Conservation (phyloP, 2,888 invertebrate genomes). For the Vandiemenella viatica region DNA sequence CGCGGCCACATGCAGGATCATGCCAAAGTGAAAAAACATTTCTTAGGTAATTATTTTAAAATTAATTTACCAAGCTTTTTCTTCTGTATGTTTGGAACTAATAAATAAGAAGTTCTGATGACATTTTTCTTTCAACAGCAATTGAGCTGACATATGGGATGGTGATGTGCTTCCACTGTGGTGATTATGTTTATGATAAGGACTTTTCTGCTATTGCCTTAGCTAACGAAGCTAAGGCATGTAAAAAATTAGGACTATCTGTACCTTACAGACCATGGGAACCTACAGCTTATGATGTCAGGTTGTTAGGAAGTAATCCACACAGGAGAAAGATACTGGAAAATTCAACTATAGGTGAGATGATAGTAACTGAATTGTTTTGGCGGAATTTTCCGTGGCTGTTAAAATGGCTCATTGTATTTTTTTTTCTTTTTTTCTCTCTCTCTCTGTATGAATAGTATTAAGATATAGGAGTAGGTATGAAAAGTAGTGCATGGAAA, state of each 20-base stretch:
- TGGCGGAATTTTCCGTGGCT: not conserved
- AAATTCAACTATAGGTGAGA: constrained; percentile 57
- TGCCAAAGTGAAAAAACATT: constrained; percentile 64
- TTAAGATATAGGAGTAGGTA: no score
- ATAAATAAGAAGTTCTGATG: not conserved
- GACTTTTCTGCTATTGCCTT: constrained; percentile 38
- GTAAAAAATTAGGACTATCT: constrained; percentile 6
- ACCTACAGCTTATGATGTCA: constrained; percentile 20
- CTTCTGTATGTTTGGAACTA: not conserved
- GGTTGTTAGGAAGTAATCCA: constrained; percentile 57
- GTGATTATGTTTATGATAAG: constrained; percentile 81
- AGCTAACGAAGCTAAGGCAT: constrained; percentile 25
- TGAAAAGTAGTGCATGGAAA: no score
- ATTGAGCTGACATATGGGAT: constrained; percentile 81
- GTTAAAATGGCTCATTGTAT: no score
- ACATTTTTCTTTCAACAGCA: constrained; percentile 31
- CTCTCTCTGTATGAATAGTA: no score
- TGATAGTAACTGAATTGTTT: not conserved
- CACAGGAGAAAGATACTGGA: constrained; percentile 64
- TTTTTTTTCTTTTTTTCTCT: no score
- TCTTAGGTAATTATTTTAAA: constrained; percentile 41
- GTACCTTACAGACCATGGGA: constrained; percentile 26
- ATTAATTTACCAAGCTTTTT: constrained; percentile 9
- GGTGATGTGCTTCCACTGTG: constrained; percentile 76
- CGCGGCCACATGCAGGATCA: constrained; percentile 77